Evolutionary conservation across 2,797 vertebrate species (phyloP).

Genomic region (Malacoraja senta): DNA sequence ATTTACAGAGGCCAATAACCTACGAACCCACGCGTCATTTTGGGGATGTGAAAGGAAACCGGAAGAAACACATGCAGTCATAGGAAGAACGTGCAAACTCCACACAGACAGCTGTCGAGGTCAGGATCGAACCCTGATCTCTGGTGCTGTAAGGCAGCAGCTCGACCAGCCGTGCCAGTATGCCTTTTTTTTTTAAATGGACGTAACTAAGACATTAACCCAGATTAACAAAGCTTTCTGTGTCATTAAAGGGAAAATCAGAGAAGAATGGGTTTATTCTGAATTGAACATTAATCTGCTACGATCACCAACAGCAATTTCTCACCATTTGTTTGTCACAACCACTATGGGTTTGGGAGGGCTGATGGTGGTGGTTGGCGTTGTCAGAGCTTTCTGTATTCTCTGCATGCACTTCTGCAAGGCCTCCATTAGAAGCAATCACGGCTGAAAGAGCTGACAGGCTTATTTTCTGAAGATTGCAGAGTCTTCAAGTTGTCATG

Average conservation of each 20-base stretch:
- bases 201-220: background rate
- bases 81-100: too few relatives aligned
- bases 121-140: too few relatives aligned
- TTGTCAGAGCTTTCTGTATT: background rate
- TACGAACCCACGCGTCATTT: too few relatives aligned
- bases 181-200: too few relatives aligned
- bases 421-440: conserved; percentile 21
- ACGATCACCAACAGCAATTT: background rate
- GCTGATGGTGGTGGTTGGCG: background rate
- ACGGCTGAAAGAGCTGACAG: background rate
- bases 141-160: too few relatives aligned
- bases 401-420: background rate
- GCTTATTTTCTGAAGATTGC: conserved; percentile 18
- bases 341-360: background rate
- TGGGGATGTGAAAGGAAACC: too few relatives aligned
- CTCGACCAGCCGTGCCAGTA: too few relatives aligned
- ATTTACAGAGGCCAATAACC: too few relatives aligned
- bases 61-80: too few relatives aligned
- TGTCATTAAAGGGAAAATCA: background rate
- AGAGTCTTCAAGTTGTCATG: conserved; percentile 5
- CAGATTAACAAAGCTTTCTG: background rate
- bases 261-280: background rate
- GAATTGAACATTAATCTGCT: background rate
- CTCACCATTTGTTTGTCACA: background rate
- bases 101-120: too few relatives aligned